These are phyloP conservation scores for Buathra laborator DNA, from an alignment of 2,888 invertebrate species.

Conservation along the genomic window DNA sequence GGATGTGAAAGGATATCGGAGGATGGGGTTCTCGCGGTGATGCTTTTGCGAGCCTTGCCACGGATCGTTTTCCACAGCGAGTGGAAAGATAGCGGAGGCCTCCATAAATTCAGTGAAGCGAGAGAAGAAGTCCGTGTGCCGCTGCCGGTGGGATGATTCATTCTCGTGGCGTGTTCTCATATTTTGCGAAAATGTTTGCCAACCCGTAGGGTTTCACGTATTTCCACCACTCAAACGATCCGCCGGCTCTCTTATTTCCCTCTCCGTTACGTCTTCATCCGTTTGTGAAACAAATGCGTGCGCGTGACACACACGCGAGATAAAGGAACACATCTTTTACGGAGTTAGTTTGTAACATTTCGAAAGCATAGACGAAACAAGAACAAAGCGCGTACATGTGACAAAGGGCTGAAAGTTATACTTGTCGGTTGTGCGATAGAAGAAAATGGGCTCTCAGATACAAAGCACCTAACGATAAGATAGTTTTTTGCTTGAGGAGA, in stretches of 20 bases:
- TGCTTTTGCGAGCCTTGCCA: constrained; percentile 16
- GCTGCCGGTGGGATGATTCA: constrained; percentile 55
- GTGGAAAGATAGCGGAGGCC: constrained; percentile 21
- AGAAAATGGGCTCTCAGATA: not conserved
- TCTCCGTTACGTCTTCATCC: constrained; percentile 20
- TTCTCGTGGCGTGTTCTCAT: constrained; percentile 47
- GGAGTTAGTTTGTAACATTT: not conserved
- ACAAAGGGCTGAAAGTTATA: not conserved
- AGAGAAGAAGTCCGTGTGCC: constrained; percentile 48
- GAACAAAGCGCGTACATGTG: not conserved
- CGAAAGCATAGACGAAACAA: not conserved
- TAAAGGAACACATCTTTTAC: not conserved
- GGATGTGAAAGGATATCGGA: constrained; percentile 23
- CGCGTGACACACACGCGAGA: constrained; percentile 23
- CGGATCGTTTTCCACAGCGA: constrained; percentile 20
- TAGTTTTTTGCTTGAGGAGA: not conserved
- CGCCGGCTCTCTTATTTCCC: not conserved
- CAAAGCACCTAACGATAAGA: not conserved
- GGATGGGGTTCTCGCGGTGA: not conserved
- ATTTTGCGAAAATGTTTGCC: constrained; percentile 60
- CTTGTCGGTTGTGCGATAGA: not conserved
- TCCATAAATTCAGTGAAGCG: constrained; percentile 62
- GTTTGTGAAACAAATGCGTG: constrained; percentile 26
- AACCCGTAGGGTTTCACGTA: constrained; percentile 36
- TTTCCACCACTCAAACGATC: constrained; percentile 8